These are phyloP conservation scores for Zoroaster sp. DNA, from an alignment of 53 echinoderm and acorn worm genomes.

Conservation along the genomic window DNA sequence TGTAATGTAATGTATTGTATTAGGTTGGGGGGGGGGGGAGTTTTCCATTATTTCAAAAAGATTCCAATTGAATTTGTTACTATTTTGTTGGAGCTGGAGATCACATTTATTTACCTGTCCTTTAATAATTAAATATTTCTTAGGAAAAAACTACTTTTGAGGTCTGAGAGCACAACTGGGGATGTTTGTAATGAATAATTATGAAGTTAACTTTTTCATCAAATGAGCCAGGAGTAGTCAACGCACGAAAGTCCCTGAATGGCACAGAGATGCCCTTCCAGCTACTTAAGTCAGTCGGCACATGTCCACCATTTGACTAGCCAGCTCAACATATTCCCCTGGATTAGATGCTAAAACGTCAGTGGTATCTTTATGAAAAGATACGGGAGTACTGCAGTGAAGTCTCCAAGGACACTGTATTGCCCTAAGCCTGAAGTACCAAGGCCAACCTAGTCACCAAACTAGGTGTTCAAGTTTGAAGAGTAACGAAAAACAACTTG, in stretches of 20 bases:
- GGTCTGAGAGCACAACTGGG: too few species aligned
- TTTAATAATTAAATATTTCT: too few species aligned
- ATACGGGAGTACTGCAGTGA: neutral
- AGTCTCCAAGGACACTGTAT: neutral
- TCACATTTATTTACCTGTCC: too few species aligned
- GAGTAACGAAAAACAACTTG: too few species aligned
- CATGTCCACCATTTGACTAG: neutral
- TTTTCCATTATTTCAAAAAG: too few species aligned
- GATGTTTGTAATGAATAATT: too few species aligned
- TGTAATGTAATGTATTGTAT: too few species aligned
- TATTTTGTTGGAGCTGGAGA: neutral
- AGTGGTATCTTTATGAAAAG: neutral
- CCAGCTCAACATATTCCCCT: neutral
- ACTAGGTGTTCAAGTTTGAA: too few species aligned
- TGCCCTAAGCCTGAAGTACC: too few species aligned
- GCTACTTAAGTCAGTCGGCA: neutral
- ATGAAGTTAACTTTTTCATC: constrained; percentile 13
- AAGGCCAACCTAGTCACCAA: too few species aligned
- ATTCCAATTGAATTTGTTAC: neutral
- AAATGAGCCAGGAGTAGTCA: constrained; percentile 1
- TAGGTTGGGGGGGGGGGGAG: too few species aligned
- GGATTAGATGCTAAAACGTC: neutral
- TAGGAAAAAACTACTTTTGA: too few species aligned
- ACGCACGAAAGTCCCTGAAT: neutral
- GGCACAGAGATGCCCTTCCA: neutral